Percentiles rank a stretch among this genome's conserved stretches.
These are phyloP conservation scores for Clarias gariepinus DNA, from an alignment of 2,113 vertebrate genomes.

Conservation along the genomic window DNA sequence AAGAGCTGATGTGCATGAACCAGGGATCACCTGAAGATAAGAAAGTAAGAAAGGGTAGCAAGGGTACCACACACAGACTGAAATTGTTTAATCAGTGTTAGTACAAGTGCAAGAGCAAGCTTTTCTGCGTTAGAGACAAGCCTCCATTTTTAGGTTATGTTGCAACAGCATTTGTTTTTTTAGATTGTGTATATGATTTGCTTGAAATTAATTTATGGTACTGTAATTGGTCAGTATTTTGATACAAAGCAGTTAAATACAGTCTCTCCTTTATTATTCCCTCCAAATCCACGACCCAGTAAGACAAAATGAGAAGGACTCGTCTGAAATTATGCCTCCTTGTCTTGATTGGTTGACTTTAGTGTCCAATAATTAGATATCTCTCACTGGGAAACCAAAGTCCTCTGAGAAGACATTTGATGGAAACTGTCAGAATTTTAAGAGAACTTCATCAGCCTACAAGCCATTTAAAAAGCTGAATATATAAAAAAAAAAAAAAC, in stretches of 20 bases:
- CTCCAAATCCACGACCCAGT: neutral
- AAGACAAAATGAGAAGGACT: neutral
- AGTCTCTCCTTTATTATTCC: neutral
- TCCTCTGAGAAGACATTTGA: neutral
- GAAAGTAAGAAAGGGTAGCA: constrained; percentile 46
- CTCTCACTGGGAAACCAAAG: neutral
- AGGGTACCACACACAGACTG: constrained; percentile 26
- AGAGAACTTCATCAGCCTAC: neutral
- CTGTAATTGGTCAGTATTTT: neutral
- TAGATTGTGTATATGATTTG: neutral
- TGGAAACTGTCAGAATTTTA: neutral
- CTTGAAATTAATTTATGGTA: neutral
- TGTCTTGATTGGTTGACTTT: neutral
- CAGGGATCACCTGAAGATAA: constrained; percentile 46
- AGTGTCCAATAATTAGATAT: neutral
- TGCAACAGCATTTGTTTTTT: neutral
- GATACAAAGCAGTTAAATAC: neutral
- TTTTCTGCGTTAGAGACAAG: neutral
- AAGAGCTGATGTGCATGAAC: constrained; percentile 26
- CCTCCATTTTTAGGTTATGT: neutral
- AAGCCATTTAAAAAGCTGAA: neutral
- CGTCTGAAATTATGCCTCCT: neutral
- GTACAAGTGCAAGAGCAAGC: constrained; percentile 24
- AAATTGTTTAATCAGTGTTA: constrained; percentile 29
- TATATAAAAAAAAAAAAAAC: neutral